phyloP scores from a whole-genome alignment of 2,797 vertebrate species.

The Meriones psammophilus region DNA sequence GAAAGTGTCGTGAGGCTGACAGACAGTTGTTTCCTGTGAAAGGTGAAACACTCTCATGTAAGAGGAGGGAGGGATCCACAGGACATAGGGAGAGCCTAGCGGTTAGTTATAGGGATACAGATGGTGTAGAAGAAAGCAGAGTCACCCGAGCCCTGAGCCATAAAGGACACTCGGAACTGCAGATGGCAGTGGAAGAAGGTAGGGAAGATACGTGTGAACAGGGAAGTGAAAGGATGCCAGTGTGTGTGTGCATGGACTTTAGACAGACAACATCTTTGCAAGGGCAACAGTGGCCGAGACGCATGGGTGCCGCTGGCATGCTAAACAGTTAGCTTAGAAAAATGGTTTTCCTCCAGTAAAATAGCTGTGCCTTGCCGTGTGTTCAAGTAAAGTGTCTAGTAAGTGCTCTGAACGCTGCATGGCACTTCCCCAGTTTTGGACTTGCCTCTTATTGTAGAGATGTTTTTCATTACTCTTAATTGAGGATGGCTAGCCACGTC shows the following conservation, averaged over 20 bases:
- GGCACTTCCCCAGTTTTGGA: conserved; percentile 36
- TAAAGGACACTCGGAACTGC: background rate
- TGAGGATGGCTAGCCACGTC: background rate
- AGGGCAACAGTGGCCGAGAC: background rate
- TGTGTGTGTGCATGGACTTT: background rate
- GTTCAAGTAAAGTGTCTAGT: conserved; percentile 15
- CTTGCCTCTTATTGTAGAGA: conserved; percentile 27
- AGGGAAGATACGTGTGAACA: background rate
- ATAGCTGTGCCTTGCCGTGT: background rate
- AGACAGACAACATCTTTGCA: background rate
- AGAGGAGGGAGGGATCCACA: background rate
- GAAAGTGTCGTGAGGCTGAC: background rate
- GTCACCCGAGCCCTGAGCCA: background rate
- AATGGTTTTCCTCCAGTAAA: conserved; percentile 5
- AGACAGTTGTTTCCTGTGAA: conserved; percentile 3
- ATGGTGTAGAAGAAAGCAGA: background rate
- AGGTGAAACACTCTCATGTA: background rate
- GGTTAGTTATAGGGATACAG: background rate
- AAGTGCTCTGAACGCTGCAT: background rate
- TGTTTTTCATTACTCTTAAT: background rate
- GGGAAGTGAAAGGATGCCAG: background rate
- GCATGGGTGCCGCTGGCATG: rapidly evolving
- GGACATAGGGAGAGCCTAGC: background rate
- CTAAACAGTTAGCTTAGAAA: background rate
- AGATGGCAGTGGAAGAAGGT: background rate